These are phyloP conservation scores for Condylura cristata DNA, from an alignment of 2,113 vertebrate species.

Conservation along the genomic window DNA sequence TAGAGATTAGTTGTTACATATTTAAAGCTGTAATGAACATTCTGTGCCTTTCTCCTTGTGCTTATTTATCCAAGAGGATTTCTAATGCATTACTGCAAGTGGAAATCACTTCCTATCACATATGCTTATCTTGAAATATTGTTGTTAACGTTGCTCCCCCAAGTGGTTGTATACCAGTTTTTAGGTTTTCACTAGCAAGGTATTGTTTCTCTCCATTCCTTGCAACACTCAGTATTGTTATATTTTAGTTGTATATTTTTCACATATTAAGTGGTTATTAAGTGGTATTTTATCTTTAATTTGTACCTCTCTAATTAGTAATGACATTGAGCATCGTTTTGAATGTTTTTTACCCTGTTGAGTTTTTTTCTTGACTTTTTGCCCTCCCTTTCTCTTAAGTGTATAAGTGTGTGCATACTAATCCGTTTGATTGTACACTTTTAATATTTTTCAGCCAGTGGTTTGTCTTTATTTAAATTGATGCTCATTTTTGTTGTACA, in stretches of 20 bases:
- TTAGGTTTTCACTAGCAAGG: not conserved
- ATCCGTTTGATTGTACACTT: not conserved
- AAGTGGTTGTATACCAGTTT: not conserved
- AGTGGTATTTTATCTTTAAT: not conserved
- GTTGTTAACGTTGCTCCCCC: not conserved
- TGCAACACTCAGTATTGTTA: not conserved
- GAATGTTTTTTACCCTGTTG: not conserved
- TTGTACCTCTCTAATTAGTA: not conserved
- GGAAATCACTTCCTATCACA: not conserved
- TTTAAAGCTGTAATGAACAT: not conserved
- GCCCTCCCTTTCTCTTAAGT: not conserved
- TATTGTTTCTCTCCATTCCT: not conserved
- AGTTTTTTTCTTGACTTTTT: conserved; percentile 8
- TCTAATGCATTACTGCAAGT: not conserved
- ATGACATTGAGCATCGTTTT: not conserved
- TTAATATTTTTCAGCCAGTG: not conserved
- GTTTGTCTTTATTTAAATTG: not conserved
- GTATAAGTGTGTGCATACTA: not conserved
- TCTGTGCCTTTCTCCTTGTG: not conserved
- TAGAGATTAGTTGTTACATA: not conserved
- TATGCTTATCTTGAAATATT: not conserved
- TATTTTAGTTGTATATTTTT: conserved; percentile 1
- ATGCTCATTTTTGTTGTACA: not conserved
- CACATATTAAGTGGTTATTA: too few species aligned
- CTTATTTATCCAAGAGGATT: not conserved